A percentile compares a stretch with the other conserved stretches of the same genome.
Conservation (phyloP, 2,797 vertebrate genomes). For the Poeciliopsis presidionis region DNA sequence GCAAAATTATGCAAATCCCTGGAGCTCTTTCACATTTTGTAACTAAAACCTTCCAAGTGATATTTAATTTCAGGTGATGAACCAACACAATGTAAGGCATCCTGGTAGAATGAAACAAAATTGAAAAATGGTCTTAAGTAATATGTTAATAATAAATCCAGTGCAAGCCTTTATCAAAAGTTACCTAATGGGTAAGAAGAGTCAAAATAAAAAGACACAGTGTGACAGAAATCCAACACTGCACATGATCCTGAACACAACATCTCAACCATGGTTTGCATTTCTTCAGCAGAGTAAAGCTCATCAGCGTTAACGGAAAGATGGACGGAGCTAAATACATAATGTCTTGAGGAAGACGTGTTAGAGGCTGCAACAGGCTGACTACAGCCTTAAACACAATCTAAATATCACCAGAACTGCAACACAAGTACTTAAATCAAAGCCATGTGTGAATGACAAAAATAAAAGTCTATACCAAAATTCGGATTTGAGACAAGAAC, state of each 20-base stretch:
- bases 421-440: background rate
- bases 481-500: background rate
- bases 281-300: background rate
- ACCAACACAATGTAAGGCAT: background rate
- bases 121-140: background rate
- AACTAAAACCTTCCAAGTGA: background rate
- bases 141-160: background rate
- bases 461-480: background rate
- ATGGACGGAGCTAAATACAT: background rate
- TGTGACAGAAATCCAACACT: background rate
- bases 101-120: background rate
- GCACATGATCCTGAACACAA: background rate
- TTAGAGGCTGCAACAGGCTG: background rate
- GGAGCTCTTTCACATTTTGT: background rate
- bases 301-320: background rate
- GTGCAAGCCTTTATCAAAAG: background rate
- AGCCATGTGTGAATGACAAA: background rate
- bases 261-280: background rate
- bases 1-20: background rate
- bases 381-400: background rate
- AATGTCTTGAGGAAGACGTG: background rate
- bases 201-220: background rate
- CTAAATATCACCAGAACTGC: background rate
- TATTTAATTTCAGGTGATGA: background rate
- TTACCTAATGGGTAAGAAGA: background rate